Conservation (phyloP, 2,888 invertebrate genomes). For the Clanis bilineata region DNA sequence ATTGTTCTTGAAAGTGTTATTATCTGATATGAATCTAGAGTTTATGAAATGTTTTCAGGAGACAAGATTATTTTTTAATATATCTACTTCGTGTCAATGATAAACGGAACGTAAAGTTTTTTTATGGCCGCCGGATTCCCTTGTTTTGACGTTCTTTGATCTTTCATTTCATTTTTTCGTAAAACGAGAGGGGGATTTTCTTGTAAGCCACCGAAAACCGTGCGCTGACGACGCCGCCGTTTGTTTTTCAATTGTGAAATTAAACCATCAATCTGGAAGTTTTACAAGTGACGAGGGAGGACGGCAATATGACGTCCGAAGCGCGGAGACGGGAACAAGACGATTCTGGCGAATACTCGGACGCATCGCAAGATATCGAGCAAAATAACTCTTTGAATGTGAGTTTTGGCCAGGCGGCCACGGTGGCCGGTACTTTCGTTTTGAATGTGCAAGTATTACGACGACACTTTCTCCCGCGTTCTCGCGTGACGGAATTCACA, state of each 20-base stretch:
- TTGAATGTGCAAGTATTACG: constrained; percentile 69
- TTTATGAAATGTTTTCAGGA: background rate
- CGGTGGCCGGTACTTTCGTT: constrained; percentile 62
- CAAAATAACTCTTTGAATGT: constrained; percentile 71
- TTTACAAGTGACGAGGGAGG: constrained; percentile 66
- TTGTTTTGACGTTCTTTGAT: constrained; percentile 76
- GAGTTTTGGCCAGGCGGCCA: constrained; percentile 46
- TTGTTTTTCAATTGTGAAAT: constrained; percentile 40
- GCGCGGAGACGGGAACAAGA: constrained; percentile 65
- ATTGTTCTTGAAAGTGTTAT: too few species aligned
- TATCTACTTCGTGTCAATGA: constrained; percentile 24
- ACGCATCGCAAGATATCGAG: constrained; percentile 75
- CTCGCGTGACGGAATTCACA: constrained; percentile 75
- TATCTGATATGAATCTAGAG: background rate
- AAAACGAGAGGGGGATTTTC: constrained; percentile 60
- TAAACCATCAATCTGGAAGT: constrained; percentile 74
- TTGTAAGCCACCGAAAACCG: constrained; percentile 45
- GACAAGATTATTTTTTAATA: too few species aligned
- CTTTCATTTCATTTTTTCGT: constrained; percentile 55
- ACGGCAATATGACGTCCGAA: constrained; percentile 77
- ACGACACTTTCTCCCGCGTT: constrained; percentile 73
- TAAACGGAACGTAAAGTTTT: constrained; percentile 51
- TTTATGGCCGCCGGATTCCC: constrained; percentile 71
- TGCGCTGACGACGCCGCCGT: constrained; percentile 47
- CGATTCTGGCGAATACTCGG: constrained; percentile 77